Conservation (phyloP, 2,797 vertebrate species). For the Phataginus tricuspis region DNA sequence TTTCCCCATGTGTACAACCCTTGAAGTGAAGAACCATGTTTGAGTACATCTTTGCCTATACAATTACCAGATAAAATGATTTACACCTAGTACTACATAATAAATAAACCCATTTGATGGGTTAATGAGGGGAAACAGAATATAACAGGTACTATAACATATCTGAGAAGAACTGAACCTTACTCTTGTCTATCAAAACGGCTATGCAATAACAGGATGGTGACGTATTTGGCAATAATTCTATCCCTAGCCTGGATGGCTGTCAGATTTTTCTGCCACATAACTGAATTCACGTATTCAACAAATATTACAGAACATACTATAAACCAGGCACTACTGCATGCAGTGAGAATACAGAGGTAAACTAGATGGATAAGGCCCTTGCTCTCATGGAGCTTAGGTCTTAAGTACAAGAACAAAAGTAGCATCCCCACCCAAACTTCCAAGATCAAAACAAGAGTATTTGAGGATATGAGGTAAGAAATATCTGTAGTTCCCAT, state of each 20-base stretch:
- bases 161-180: background rate
- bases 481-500: background rate
- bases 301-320: conserved; percentile 33
- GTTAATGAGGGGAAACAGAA: background rate
- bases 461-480: background rate
- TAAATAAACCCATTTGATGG: background rate
- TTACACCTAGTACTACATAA: background rate
- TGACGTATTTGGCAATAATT: background rate
- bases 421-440: background rate
- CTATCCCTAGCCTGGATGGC: background rate
- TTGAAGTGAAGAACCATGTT: background rate
- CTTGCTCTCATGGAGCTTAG: background rate
- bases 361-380: background rate
- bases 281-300: background rate
- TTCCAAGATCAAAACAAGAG: background rate
- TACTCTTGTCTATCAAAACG: background rate
- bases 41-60: background rate
- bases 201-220: background rate
- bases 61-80: background rate
- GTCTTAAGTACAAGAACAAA: background rate
- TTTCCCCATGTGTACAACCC: background rate
- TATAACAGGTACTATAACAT: background rate
- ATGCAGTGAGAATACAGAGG: background rate
- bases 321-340: background rate
- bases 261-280: background rate